Evolutionary conservation across 2,888 invertebrate genomes (phyloP), one percentile per base, ranked within the genome.

Genomic region (Drosophila neutralis): DNA sequence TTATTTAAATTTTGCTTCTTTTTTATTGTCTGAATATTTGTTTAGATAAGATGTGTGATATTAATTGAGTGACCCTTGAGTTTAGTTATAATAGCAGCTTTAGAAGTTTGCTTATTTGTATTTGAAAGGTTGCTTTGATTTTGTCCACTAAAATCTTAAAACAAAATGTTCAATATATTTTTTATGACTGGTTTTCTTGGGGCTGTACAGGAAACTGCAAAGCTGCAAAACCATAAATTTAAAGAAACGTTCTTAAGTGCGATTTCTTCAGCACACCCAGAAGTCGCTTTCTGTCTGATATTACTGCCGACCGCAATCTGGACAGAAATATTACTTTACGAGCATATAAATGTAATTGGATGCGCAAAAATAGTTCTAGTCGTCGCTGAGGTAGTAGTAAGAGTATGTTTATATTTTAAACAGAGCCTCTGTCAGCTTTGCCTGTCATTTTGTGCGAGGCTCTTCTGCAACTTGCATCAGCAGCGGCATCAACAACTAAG

Each of bases 271-370:
- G 62, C 36, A 36, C 24, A 52, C 61, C 59, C 54, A 48, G 53
- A 36, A 10, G 57, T 6, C 24, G 18, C 18, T 15, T 45, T 38
- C 27, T 51, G 42, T n/a, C 61, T 63, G 58, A 76, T 84, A 90
- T 88, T 88, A 86, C 80, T 53, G 48, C 51, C 64, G 57, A 60
- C 64, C 76, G 82, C 82, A 76, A 76, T 78, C 82, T 85, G 91
- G 83, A 87, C 78, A 75, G 78, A 80, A 79, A 82, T 86, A 85
- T 78, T 82, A 77, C 79, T 91, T 91, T 92, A 92, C 83, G 91
- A 84, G 86, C 82, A 84, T 87, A 87, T 91, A 91, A 91, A 91
- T 90, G 91, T 88, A 91, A 91, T 91, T 92, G 91, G 90, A 90
- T 91, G 87, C 82, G 91, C 90, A 76, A 75, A 87, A 89, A 91